Base-by-base conservation (phyloP, 2,113 vertebrate genomes). In the Sardina pilchardus region DNA sequence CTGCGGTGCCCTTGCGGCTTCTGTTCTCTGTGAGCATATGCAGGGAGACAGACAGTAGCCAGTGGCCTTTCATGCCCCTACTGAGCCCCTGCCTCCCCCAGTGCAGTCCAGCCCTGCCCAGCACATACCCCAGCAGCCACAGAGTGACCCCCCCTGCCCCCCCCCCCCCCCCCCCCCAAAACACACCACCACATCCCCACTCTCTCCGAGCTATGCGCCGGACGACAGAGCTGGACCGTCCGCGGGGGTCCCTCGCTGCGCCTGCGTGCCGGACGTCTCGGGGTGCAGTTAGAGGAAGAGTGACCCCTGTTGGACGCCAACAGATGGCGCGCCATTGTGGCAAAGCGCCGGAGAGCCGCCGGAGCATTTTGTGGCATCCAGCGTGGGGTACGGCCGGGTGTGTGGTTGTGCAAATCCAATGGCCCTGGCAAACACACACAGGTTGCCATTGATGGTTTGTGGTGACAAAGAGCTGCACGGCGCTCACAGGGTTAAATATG, bases 301-400 rank as follows among this genome's bases (percentile, higher is more conserved):
- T 30, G 9, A 26, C n/a, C 63, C 30, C 63, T 14, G 63, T 30
- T 12, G 9, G 50, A 53, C 16, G 63, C 9, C 26, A 71, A 71
- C 63, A 71, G 63, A 71, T 71, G 63, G 63, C 16, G 9, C 9
- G 63, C 63, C 63, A 10, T 7, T 71, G 26, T 34, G 63, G 63
- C 63, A 71, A 14, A 10, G 10, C 3, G 9, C 8, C 26, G 9
- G 26, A 26, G 59, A 34, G 63, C 26, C 7, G 8, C 63, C 63
- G 1, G 63, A 8, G 30, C 63, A 26, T 12, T 63, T 34, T 71
- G n/a, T 71, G n/a, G n/a, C 30, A 34, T 71, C 16, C 30, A 14
- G n/a, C 30, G 0, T 2, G 21, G 30, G 63, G n/a, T 9, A 84
- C 81, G n/a, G n/a, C n/a, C n/a, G 89, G 85, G 87, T 87, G 82